Percentiles rank a stretch among this genome's conserved stretches.
Evolutionary conservation across 2,113 vertebrate species (phyloP).

Genomic region (Castor canadensis): DNA sequence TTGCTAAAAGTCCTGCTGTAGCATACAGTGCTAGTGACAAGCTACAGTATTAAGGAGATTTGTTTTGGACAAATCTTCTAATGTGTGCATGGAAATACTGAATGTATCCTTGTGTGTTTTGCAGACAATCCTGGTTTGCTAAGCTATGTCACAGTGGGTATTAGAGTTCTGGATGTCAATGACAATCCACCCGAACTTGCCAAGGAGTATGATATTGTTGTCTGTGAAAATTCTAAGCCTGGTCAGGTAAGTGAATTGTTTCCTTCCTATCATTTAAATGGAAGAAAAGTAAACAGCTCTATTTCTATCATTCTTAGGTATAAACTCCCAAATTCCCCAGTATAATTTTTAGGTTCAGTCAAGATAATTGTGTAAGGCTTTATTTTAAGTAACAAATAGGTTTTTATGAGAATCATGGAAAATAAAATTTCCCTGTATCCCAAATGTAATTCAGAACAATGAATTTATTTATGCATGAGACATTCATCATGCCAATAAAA

Average conservation of each 20-base stretch:
- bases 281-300: conserved; percentile 48
- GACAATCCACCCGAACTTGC: conserved; percentile 94
- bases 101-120: conserved; percentile 73
- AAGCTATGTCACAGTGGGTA: conserved; percentile 90
- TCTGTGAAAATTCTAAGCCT: conserved; percentile 94
- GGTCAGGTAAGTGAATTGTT: conserved; percentile 90
- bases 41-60: conserved; percentile 47
- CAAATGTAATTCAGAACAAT: conserved; percentile 25
- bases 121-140: conserved; percentile 92
- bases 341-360: conserved; percentile 26
- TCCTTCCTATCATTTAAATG: conserved; percentile 4
- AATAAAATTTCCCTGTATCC: background rate
- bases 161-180: conserved; percentile 96
- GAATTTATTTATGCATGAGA: background rate
- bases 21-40: conserved; percentile 34
- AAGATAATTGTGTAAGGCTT: conserved; percentile 54
- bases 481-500: background rate
- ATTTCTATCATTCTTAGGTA: conserved; percentile 55
- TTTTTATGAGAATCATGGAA: background rate
- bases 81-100: conserved; percentile 48
- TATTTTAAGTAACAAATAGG: background rate
- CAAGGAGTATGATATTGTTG: conserved; percentile 91
- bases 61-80: conserved; percentile 40
- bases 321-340: background rate
- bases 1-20: conserved; percentile 55